Evolutionary conservation across 2,888 invertebrate species (phyloP).

Genomic region (Scaptomyza reducta): DNA sequence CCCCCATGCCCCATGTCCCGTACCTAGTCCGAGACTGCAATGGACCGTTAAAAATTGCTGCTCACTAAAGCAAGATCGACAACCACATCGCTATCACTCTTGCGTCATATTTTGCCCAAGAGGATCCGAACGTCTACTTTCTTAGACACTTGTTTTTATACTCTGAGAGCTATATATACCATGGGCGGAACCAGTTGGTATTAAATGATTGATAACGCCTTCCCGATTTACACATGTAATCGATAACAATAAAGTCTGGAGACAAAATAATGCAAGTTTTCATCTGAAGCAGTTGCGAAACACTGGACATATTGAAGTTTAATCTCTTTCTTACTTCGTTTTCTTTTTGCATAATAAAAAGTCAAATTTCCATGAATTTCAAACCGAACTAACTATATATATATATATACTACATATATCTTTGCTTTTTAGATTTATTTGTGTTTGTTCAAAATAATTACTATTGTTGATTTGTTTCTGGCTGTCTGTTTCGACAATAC

Average conservation of each 20-base stretch:
- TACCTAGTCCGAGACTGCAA: conserved; percentile 25
- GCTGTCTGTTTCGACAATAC: conserved; percentile 28
- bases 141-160: background rate
- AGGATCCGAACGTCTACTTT: conserved; percentile 17
- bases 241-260: too few species aligned
- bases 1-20: background rate
- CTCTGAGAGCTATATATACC: too few species aligned
- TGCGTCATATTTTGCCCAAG: conserved; percentile 35
- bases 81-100: conserved; percentile 20
- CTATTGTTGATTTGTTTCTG: conserved; percentile 12
- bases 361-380: conserved; percentile 31
- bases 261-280: too few species aligned
- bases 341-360: conserved; percentile 42
- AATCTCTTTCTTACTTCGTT: background rate
- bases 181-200: too few species aligned
- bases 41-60: conserved; percentile 50
- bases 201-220: too few species aligned
- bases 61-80: conserved; percentile 14
- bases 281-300: too few species aligned
- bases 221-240: too few species aligned
- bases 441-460: conserved; percentile 13
- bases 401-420: too few species aligned
- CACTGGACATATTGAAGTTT: background rate
- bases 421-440: background rate
- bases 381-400: too few species aligned